Evolutionary conservation across 2,888 invertebrate genomes (phyloP), one percentile per base, ranked within the genome.

Genomic region (Ophion slaviceki): DNA sequence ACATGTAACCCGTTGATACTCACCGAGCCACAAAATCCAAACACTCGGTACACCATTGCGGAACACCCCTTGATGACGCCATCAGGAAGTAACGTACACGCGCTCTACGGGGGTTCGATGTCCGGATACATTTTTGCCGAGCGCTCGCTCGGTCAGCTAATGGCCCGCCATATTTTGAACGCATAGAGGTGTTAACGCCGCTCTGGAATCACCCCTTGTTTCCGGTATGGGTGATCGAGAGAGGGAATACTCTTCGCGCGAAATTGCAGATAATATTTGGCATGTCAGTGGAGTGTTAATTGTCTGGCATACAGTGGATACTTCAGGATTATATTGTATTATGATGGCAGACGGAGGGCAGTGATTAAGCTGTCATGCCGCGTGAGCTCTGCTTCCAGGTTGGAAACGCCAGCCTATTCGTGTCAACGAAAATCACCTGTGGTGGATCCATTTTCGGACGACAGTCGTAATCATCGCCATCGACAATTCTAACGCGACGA

Each of bases 281-380:
- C 47, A 32, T 53, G n/a, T 66, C 7, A 53, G 53, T 76, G 28
- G 20, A 64, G 66, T 53, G 76, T 76, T 66, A 53, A 66, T 66
- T 53, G 47, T 53, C 47, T 53, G 17, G 28, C 2, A 53, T n/a
- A 20, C 7, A 36, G 36, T 36, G 32, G 28, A 47, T 76, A 32
- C 28, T 4, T 53, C 14, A 36, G 53, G 66, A 66, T 53, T 66
- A n/a, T 11, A 32, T 76, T 53, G 32, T 17, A 62, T 62, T 74
- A 24, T 45, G 6, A 47, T 47, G 47, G 47, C 10, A 11, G 59
- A n/a, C 20, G 6, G 59, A 6, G 32, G n/a, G n/a, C 45, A 10
- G 64, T 66, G 66, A 66, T 66, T 76, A n/a, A 32, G n/a, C 64
- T 64, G 53, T 66, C n/a, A 76, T 76, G 8, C 14, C 17, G 32